phyloP scores from a whole-genome alignment of 2,888 invertebrate genomes.

The Meteorus cinctellus region DNA sequence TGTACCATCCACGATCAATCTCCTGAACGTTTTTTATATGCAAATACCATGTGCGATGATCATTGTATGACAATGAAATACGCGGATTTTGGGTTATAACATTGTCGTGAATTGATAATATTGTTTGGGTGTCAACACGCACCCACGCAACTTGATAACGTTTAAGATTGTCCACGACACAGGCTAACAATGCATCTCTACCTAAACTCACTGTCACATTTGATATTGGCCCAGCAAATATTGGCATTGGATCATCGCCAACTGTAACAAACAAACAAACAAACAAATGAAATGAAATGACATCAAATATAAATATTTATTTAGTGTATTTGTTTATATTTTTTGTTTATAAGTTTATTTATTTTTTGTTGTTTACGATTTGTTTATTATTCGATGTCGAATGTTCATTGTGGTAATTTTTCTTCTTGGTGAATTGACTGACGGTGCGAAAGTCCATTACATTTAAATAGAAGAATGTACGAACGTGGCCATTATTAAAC shows the following conservation, averaged over 20 bases:
- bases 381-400: not conserved
- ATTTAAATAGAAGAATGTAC: not conserved
- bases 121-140: constrained; percentile 92
- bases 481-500: constrained; percentile 28
- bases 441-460: constrained; percentile 29
- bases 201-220: constrained; percentile 94
- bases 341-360: not conserved
- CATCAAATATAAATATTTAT: too few relatives aligned
- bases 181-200: constrained; percentile 89
- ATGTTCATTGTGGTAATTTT: too few relatives aligned
- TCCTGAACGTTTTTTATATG: constrained; percentile 92
- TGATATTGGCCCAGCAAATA: constrained; percentile 90
- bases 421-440: constrained; percentile 28
- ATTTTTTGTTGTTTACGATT: not conserved
- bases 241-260: constrained; percentile 82
- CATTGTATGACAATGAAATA: constrained; percentile 89
- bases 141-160: constrained; percentile 95
- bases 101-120: constrained; percentile 92
- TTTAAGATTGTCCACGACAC: constrained; percentile 91
- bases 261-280: constrained; percentile 38
- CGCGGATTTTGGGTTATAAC: constrained; percentile 93
- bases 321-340: not conserved
- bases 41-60: constrained; percentile 93
- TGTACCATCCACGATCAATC: constrained; percentile 91
- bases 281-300: not conserved